Percentiles rank a stretch among this genome's conserved stretches.
These are phyloP conservation scores for Eubasilissa regina DNA, from an alignment of 1,140 invertebrate genomes.

Conservation along the genomic window DNA sequence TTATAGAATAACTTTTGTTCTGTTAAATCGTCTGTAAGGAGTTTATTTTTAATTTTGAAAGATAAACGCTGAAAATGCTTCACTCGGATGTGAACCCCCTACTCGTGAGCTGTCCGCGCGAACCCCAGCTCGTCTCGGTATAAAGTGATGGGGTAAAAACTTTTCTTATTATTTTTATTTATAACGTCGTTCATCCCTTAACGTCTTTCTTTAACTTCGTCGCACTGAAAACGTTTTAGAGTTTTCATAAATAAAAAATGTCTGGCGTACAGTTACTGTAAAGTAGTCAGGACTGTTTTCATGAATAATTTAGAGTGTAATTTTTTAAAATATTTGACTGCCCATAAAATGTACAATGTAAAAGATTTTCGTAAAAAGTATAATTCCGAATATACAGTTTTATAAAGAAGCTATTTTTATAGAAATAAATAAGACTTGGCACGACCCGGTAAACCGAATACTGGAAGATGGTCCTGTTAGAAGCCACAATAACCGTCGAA, in stretches of 20 bases:
- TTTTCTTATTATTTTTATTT: constrained; percentile 60
- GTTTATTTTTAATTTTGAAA: constrained; percentile 25
- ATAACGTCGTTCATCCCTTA: constrained; percentile 55
- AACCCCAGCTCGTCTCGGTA: constrained; percentile 2
- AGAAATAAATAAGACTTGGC: no score
- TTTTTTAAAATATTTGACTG: no score
- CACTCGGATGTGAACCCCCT: neutral
- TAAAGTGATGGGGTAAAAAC: constrained; percentile 47
- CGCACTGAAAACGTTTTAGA: constrained; percentile 5
- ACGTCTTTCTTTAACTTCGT: constrained; percentile 29
- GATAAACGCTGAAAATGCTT: constrained; percentile 13
- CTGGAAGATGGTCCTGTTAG: no score
- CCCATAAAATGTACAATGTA: no score
- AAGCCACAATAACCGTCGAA: no score
- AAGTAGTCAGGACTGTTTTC: no score
- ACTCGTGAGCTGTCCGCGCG: constrained; percentile 21
- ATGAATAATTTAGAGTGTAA: no score
- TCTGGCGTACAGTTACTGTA: neutral
- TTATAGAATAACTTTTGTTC: neutral
- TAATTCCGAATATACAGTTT: no score
- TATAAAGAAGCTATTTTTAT: no score
- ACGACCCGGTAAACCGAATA: no score
- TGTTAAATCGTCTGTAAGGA: constrained; percentile 14
- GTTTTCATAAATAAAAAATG: constrained; percentile 17
- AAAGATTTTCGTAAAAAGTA: no score